Evolutionary conservation across 2,797 vertebrate genomes (phyloP), one percentile per base, ranked within the genome.

Genomic region (Varecia variegata): DNA sequence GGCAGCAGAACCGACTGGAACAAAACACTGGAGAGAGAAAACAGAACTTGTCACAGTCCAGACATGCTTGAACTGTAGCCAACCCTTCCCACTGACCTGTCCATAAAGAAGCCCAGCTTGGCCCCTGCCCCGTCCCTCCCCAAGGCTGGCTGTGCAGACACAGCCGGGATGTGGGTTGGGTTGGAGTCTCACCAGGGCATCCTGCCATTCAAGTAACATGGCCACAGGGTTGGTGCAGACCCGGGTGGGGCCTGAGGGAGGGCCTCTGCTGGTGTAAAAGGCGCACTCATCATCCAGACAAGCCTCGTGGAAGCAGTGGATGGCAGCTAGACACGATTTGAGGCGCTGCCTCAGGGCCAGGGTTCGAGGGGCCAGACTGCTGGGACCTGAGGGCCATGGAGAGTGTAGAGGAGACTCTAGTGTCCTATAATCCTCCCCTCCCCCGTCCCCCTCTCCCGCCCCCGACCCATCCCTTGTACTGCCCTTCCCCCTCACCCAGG

Each of bases 211-310:
- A 11, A 98, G 97, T 58, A 93, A 32, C 7, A 32, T 94, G 35
- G 98, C 98, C 86, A 98, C 98, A 10, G 98, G 98, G 73, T 98
- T 97, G 68, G 87, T 91, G 71, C 97, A 98, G 94, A 95, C 71
- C 27, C 98, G 94, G 35, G 47, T 38, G 27, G 79, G 79, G 0
- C 82, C 95, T 5, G 80, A 32, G 45, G 68, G 93, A 25, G 81
- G 79, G 25, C 65, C 62, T 43, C 96, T 96, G 74, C 98, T 94
- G 14, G 97, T 97, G 68, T 98, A 98, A 94, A 98, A 98, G 93
- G 98, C 98, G 79, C 98, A 98, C 56, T 98, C 98, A 0, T 98
- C 98, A 2, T 98, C 98, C 30, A 98, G 97, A 50, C 97, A 93
- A 45, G 96, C 93, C 88, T 98, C 98, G 0, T 97, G 96, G 95